Conservation (phyloP, 1,140 invertebrate species). For the Ridgeia piscesae region DNA sequence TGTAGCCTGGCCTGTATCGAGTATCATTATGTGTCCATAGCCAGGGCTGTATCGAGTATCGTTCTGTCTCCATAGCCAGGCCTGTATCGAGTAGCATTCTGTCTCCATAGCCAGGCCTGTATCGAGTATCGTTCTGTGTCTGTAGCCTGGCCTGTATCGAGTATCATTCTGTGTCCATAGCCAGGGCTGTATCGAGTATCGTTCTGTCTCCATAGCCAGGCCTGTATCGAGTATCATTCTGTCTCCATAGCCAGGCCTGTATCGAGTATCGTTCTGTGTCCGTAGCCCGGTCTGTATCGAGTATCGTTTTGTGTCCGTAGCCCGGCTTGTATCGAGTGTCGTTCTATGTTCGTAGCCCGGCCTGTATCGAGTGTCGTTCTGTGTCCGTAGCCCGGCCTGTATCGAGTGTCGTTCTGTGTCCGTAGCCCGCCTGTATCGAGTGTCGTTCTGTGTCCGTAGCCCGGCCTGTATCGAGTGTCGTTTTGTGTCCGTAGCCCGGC, state of each 20-base stretch:
- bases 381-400: constrained; percentile 26
- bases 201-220: constrained; percentile 22
- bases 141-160: constrained; percentile 22
- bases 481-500: constrained; percentile 20
- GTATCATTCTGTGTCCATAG: constrained; percentile 18
- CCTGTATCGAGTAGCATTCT: constrained; percentile 24
- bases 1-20: constrained; percentile 22
- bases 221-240: constrained; percentile 20
- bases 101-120: constrained; percentile 19
- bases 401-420: no score
- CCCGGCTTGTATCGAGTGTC: constrained; percentile 23
- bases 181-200: constrained; percentile 22
- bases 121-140: constrained; percentile 21
- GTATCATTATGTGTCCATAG: constrained; percentile 18
- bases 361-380: constrained; percentile 23
- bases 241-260: constrained; percentile 19
- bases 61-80: constrained; percentile 22
- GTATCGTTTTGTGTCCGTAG: constrained; percentile 13
- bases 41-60: constrained; percentile 22
- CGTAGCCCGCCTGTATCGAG: constrained; percentile 20
- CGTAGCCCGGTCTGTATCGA: no score
- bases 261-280: constrained; percentile 25
- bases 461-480: no score
- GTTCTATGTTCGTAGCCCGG: constrained; percentile 22
- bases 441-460: constrained; percentile 26